Base-by-base conservation (phyloP, 2,888 invertebrate genomes). In the Zelleria hepariella region DNA sequence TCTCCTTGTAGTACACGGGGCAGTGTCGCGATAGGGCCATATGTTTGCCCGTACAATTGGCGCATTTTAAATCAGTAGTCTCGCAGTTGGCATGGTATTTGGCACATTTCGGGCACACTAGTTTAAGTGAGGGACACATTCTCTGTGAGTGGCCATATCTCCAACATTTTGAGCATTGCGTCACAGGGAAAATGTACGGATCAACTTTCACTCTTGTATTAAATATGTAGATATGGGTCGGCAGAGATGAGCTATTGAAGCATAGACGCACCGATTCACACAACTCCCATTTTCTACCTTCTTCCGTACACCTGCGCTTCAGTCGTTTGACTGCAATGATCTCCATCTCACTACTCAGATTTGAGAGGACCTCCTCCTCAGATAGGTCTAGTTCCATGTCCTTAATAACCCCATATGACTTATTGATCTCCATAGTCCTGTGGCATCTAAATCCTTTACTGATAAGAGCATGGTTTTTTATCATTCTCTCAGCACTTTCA, bases 111-210 rank as follows among this genome's bases (percentile, higher is more conserved):
- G 55, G 55, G 15, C 55, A 25, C 2, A 18, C 2, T 6, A 20
- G 8, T 20, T 20, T 55, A 18, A 26, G 5, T 5, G 32, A 18
- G 6, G 54, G 54, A n/a, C 54, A 26, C 3, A 5, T 4, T 26
- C 15, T 15, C 2, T 10, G 58, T 7, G 57, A 47, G 18, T 68
- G 65, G 0, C 65, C 65, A 49, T 62, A 63, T 24, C 57, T 24
- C 8, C 66, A 67, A 23, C 65, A 67, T 7, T 56, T 52, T 0
- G 65, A 64, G 47, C 65, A 68, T 51, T 66, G 66, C 0, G 65
- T 64, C 0, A 66, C 65, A 0, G 66, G 64, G 25, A 66, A 66
- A 2, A 61, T 58, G 47, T 65, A 66, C 0, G 63, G 24, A 15
- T 53, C 53, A 24, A 53, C 55, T 15, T 21, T 55, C 6, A 55